Base-by-base conservation (phyloP, 2,888 invertebrate species). In the Melieria omissa region DNA sequence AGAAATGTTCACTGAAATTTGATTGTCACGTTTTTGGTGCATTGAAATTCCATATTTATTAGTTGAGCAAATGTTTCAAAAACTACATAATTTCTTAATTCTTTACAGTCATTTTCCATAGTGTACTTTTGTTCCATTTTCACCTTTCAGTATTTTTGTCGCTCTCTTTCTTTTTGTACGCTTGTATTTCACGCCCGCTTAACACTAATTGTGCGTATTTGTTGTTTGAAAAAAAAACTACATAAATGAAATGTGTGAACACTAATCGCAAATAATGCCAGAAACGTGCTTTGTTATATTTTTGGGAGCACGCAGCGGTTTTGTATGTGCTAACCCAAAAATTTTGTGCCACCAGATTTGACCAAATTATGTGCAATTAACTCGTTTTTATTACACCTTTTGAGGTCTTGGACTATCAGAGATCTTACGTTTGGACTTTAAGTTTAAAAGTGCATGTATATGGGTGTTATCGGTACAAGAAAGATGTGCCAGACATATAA, bases 61-160 rank as follows among this genome's bases (percentile, higher is more conserved):
- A 29, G 29, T 29, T 29, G 29, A 29, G 29, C 29, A 29, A 29
- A 29, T 29, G 29, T 29, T 29, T 29, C 1, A 49, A 49, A 49
- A 49, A 49, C 10, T 1, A 49, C n/a, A 49, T 49, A 49, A 49
- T 49, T 12, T 12, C 10, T 49, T 49, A 49, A 1, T 49, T 12
- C 52, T 12, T 49, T 49, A 42, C 42, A 44, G 16, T 55, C 14
- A 29, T 45, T 55, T 55, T 57, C 7, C n/a, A 44, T 54, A 14
- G 65, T 46, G 65, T 45, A 45, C 4, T 54, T 65, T 9, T 65
- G 55, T 55, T 65, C 65, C 9, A 65, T 46, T 65, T 65, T 65
- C 16, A 16, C 41, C 41, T 6, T 61, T 8, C 44, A 42, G 29
- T 57, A 12, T 57, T 57, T 46, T 55, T 16, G 41, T 55, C 44